Evolutionary conservation across 2,888 invertebrate species (phyloP), one percentile per base, ranked within the genome.

Genomic region (Tetrapedia diversipes): DNA sequence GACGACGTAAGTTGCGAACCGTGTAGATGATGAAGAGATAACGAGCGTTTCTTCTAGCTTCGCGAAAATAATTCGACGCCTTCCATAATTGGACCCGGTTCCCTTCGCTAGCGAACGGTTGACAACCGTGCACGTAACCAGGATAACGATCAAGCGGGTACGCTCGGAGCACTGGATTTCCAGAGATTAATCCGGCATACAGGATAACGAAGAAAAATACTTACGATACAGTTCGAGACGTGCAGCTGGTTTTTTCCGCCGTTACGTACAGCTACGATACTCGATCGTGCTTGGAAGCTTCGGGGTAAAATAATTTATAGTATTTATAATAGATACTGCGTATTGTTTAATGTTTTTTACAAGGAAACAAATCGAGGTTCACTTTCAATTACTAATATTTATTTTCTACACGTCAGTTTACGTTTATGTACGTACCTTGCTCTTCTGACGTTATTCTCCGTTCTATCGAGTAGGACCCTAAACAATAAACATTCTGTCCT

Each of bases 61-160:
- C 29, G 22, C n/a, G 64, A 57, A 57, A 67, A 67, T 61, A 57
- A 59, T 72, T 63, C 22, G 37, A 59, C 34, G 16, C 24, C 16
- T 49, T 45, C 37, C 56, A 11, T 69, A 75, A 65, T 75, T 77
- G 56, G 56, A 63, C 10, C 49, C n/a, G n/a, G n/a, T 34, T 56
- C 51, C 29, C 10, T 34, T 39, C 63, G 59, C 34, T 59, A 68
- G 34, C n/a, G 22, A 22, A n/a, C n/a, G 45, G 29, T 56, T 22
- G 47, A 34, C 29, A 19, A 53, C 39, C 10, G 41, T 57, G 11
- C 27, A 27, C 73, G 19, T 43, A 11, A 45, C 39, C 24, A 24
- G 49, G 51, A 47, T 57, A 61, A 45, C 53, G 45, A 61, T 70
- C 65, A n/a, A 16, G n/a, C 34, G 11, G 34, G 24, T 37, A 54